Percentiles rank a stretch among this genome's conserved stretches.
Conservation (phyloP, 2,113 vertebrate species). For the Ranitomeya imitator region DNA sequence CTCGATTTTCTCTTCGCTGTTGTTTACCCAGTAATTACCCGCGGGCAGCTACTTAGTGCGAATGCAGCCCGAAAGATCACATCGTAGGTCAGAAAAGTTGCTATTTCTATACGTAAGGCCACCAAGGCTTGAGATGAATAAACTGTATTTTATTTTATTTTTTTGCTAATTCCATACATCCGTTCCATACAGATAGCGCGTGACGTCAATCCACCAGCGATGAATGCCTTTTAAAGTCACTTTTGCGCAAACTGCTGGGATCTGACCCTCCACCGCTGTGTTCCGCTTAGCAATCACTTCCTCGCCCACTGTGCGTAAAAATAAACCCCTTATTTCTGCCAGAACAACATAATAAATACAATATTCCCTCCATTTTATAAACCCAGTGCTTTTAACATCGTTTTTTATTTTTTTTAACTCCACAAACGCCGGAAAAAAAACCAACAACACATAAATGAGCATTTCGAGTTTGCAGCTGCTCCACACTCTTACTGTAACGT, state of each 20-base stretch:
- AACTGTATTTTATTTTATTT: constrained; percentile 4
- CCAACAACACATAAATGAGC: neutral
- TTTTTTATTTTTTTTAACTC: constrained; percentile 37
- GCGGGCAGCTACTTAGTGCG: constrained; percentile 50
- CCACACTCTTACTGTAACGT: constrained; percentile 1
- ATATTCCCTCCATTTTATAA: constrained; percentile 13
- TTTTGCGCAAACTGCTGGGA: constrained; percentile 41
- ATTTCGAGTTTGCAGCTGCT: constrained; percentile 18
- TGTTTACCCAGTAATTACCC: constrained; percentile 57
- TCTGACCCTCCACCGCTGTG: constrained; percentile 32
- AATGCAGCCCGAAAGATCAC: constrained; percentile 35
- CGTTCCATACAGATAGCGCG: constrained; percentile 25
- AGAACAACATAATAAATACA: constrained; percentile 24
- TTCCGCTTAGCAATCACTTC: constrained; percentile 17
- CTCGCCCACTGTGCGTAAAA: constrained; percentile 47
- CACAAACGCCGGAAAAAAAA: neutral
- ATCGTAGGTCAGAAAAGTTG: constrained; percentile 19
- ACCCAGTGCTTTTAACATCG: neutral
- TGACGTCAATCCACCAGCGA: constrained; percentile 46
- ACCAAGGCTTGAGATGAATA: constrained; percentile 18
- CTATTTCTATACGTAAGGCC: constrained; percentile 35
- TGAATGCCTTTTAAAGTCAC: constrained; percentile 34
- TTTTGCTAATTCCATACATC: constrained; percentile 42
- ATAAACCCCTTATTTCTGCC: constrained; percentile 43
- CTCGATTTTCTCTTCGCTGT: constrained; percentile 42